Evolutionary conservation across 2,888 invertebrate species (phyloP).

Genomic region (Tetragonisca angustula): DNA sequence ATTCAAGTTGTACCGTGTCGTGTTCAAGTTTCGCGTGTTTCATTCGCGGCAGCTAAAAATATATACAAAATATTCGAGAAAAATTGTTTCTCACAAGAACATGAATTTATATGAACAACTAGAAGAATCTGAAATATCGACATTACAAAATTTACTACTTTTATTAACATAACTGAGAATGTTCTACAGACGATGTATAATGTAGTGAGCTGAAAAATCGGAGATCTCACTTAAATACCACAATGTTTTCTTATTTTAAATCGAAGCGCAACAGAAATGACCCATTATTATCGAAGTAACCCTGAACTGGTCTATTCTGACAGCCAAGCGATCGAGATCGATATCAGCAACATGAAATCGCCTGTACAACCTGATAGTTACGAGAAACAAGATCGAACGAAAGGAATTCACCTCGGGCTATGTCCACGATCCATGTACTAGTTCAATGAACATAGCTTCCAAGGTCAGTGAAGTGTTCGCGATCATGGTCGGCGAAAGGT

Average conservation of each 20-base stretch:
- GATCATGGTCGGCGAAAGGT: slow-evolving; percentile 59
- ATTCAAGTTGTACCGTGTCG: neutral
- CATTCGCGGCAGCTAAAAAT: neutral
- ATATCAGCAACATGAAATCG: slow-evolving; percentile 24
- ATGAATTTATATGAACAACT: neutral
- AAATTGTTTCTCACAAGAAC: neutral
- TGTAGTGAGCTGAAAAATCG: neutral
- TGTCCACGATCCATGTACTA: slow-evolving; percentile 29
- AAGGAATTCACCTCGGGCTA: slow-evolving; percentile 56
- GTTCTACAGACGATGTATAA: neutral
- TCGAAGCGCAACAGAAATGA: no score
- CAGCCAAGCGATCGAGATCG: slow-evolving; percentile 14
- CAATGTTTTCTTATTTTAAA: neutral
- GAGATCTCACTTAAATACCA: neutral
- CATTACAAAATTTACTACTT: neutral
- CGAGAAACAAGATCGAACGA: slow-evolving; percentile 50
- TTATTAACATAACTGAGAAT: neutral
- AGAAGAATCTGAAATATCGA: neutral
- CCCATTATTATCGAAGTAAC: neutral
- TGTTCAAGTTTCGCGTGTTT: neutral
- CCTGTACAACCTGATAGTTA: neutral
- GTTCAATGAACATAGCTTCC: slow-evolving; percentile 36
- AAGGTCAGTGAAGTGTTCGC: slow-evolving; percentile 57
- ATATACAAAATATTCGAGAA: neutral
- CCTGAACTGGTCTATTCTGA: slow-evolving; percentile 9